These are phyloP conservation scores for Odontomyia ornata DNA, from an alignment of 2,888 invertebrate species.

Conservation along the genomic window DNA sequence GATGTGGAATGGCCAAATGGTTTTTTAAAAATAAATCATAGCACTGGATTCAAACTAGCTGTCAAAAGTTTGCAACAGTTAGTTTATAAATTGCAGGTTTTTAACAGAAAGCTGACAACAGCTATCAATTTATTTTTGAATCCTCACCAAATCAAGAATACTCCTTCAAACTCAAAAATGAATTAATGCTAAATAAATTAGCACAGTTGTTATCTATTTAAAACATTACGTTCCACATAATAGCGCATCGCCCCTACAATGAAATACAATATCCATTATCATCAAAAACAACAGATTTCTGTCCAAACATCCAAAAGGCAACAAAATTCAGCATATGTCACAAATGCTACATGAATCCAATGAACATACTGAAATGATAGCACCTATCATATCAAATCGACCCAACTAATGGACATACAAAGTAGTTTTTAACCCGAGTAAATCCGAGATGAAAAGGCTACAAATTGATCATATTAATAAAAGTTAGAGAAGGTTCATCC, in stretches of 20 bases:
- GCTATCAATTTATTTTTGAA: too few species aligned
- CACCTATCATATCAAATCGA: constrained; percentile 43
- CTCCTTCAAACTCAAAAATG: too few species aligned
- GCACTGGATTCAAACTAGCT: too few species aligned
- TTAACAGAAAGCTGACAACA: too few species aligned
- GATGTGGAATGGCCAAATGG: too few species aligned
- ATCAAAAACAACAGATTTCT: constrained; percentile 27
- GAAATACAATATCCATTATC: constrained; percentile 37
- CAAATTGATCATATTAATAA: constrained; percentile 65
- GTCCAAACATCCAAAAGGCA: constrained; percentile 34
- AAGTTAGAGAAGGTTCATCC: constrained; percentile 63
- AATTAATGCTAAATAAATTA: too few species aligned
- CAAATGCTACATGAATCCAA: constrained; percentile 17
- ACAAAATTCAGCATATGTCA: constrained; percentile 36
- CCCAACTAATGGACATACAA: constrained; percentile 40
- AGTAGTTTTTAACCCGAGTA: constrained; percentile 42
- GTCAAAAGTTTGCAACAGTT: too few species aligned
- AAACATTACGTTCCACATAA: constrained; percentile 16
- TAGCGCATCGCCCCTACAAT: not conserved
- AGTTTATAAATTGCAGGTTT: too few species aligned
- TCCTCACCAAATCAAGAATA: too few species aligned
- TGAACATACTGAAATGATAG: constrained; percentile 34
- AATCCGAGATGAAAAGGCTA: constrained; percentile 58
- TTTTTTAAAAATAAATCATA: too few species aligned
- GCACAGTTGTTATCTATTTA: constrained; percentile 29